Evolutionary conservation across 2,113 vertebrate species (phyloP).

Genomic region (Ammodytes marinus): DNA sequence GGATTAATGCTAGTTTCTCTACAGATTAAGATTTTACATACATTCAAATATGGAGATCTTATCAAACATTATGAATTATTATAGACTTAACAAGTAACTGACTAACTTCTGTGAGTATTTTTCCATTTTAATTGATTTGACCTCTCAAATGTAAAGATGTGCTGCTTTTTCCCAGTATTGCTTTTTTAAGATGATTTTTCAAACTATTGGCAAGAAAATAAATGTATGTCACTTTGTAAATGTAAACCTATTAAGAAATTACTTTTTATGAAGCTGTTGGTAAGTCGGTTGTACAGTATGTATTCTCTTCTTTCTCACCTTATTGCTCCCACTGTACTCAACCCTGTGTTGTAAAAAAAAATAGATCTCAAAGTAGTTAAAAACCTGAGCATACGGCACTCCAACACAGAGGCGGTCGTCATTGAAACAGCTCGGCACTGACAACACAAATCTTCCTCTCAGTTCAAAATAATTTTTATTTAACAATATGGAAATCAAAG

Average conservation of each 20-base stretch:
- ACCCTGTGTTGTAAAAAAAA: neutral
- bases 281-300: neutral
- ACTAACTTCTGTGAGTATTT: too few species aligned
- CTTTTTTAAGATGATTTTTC: neutral
- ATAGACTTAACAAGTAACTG: too few species aligned
- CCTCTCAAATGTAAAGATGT: neutral
- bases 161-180: neutral
- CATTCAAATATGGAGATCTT: too few species aligned
- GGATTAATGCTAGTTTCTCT: too few species aligned
- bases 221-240: neutral
- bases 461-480: constrained; percentile 56
- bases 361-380: neutral
- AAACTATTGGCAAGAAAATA: neutral
- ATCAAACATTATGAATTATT: too few species aligned
- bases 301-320: neutral
- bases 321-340: neutral
- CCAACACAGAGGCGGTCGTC: neutral
- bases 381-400: neutral
- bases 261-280: neutral
- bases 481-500: constrained; percentile 49
- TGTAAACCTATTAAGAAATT: neutral
- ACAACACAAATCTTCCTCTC: neutral
- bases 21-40: too few species aligned
- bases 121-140: neutral
- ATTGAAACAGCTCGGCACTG: neutral